Conservation (phyloP, 1,140 invertebrate species). For the Dryas iulia region DNA sequence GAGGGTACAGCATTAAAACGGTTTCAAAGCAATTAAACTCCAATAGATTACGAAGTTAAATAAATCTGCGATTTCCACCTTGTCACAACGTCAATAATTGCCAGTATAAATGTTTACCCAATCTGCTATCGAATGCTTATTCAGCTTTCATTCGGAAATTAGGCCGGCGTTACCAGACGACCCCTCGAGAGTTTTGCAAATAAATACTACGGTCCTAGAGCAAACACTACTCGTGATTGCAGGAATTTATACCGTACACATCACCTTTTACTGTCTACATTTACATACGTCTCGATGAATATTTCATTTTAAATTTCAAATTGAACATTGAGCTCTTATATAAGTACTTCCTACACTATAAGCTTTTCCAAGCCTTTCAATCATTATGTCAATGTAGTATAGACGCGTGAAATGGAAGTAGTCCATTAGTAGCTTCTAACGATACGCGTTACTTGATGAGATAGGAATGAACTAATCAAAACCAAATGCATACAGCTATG, state of each 20-base stretch:
- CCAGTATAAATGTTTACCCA: constrained; percentile 45
- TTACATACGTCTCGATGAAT: constrained; percentile 8
- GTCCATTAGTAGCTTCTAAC: background rate
- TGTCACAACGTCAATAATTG: constrained; percentile 42
- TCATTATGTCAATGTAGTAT: background rate
- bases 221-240: constrained; percentile 54
- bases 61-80: constrained; percentile 28
- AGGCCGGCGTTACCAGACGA: constrained; percentile 50
- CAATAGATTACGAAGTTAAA: constrained; percentile 17
- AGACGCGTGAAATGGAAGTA: background rate
- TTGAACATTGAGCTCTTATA: background rate
- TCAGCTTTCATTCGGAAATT: constrained; percentile 62
- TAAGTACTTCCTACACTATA: background rate
- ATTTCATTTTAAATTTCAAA: constrained; percentile 13
- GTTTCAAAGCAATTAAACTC: constrained; percentile 2
- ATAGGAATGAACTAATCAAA: background rate
- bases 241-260: constrained; percentile 31
- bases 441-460: background rate
- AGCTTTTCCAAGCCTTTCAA: background rate
- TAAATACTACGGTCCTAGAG: constrained; percentile 55
- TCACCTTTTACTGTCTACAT: constrained; percentile 25
- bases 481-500: background rate
- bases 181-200: constrained; percentile 61
- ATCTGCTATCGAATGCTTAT: constrained; percentile 58
- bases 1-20: background rate